A percentile compares a stretch with the other conserved stretches of the same genome.
Evolutionary conservation across 1,140 invertebrate genomes (phyloP).

Genomic region (Papilio dardanus): DNA sequence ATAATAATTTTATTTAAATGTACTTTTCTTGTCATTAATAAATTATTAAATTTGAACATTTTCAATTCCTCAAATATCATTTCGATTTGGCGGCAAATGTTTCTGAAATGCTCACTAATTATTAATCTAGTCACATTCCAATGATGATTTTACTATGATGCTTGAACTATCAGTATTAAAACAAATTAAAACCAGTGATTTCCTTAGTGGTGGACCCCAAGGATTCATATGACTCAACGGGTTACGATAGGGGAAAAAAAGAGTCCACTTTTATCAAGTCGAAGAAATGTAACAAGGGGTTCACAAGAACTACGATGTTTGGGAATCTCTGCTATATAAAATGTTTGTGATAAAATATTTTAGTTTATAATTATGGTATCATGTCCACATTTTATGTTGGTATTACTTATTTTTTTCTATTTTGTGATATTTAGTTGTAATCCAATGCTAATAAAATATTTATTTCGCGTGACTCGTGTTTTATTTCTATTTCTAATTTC

Average conservation of each 20-base stretch:
- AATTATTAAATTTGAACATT: not conserved
- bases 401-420: not conserved
- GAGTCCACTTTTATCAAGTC: too few species aligned
- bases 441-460: constrained; percentile 34
- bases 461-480: not conserved
- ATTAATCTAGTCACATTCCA: constrained; percentile 61
- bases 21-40: not conserved
- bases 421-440: constrained; percentile 40
- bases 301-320: too few species aligned
- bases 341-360: constrained; percentile 26
- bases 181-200: constrained; percentile 13
- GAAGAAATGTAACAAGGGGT: too few species aligned
- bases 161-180: constrained; percentile 45
- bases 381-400: not conserved
- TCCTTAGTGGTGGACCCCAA: not conserved
- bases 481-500: constrained; percentile 31
- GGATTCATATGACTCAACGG: too few species aligned
- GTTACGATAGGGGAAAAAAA: too few species aligned
- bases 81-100: not conserved
- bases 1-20: too few species aligned
- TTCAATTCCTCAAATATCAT: not conserved
- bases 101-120: constrained; percentile 29
- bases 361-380: constrained; percentile 4
- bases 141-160: constrained; percentile 23
- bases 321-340: too few species aligned